A percentile compares a stretch with the other conserved stretches of the same genome.
Evolutionary conservation across 2,113 vertebrate species (phyloP).

Genomic region (Xiphophorus couchianus): DNA sequence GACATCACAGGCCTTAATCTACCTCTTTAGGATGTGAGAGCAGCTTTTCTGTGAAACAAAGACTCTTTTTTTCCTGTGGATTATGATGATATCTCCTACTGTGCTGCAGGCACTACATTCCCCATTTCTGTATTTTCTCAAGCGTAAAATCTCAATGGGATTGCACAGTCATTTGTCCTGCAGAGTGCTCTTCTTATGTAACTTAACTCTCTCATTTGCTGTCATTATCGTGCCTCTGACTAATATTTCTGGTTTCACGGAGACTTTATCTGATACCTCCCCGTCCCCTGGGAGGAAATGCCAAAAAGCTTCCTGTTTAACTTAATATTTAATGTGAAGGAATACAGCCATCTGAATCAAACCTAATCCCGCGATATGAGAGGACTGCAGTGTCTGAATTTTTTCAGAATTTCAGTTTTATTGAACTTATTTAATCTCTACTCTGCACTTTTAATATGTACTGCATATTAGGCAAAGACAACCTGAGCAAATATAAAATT

Average conservation of each 20-base stretch:
- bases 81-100: conserved; percentile 67
- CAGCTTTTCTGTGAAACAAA: conserved; percentile 60
- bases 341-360: conserved; percentile 58
- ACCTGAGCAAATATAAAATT: background rate
- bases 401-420: background rate
- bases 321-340: conserved; percentile 73
- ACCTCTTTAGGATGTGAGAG: conserved; percentile 66
- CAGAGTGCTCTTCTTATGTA: conserved; percentile 69
- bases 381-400: background rate
- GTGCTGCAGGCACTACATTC: conserved; percentile 68
- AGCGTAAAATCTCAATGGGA: conserved; percentile 64
- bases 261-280: conserved; percentile 62
- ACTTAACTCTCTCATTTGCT: conserved; percentile 62
- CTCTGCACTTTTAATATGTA: background rate
- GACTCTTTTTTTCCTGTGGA: conserved; percentile 57
- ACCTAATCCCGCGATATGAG: conserved; percentile 45
- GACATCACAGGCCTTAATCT: conserved; percentile 66
- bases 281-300: conserved; percentile 55
- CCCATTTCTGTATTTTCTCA: conserved; percentile 70
- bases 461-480: too few species aligned
- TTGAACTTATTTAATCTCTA: background rate
- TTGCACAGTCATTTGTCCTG: conserved; percentile 74
- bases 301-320: conserved; percentile 58
- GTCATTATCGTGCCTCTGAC: conserved; percentile 65
- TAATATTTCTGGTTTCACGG: conserved; percentile 62